phyloP scores from a whole-genome alignment of 1,140 invertebrate genomes.

The Tetramorium parvispinum region DNA sequence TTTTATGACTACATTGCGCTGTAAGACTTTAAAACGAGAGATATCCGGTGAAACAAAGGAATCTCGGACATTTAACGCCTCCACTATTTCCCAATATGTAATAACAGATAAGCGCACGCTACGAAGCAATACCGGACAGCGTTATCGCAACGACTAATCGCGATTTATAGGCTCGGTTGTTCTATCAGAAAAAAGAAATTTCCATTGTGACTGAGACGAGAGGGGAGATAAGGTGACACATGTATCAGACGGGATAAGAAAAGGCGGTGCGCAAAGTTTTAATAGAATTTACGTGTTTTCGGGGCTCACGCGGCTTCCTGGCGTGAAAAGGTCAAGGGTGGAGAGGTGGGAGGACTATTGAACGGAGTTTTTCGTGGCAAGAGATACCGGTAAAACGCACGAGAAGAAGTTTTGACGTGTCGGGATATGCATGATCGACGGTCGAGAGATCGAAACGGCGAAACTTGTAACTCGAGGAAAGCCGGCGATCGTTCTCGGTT shows the following conservation, averaged over 20 bases:
- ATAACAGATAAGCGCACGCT: slow-evolving; percentile 41
- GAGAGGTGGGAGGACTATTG: not conserved
- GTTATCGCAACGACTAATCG: slow-evolving; percentile 37
- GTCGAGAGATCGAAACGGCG: not conserved
- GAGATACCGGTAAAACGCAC: slow-evolving; percentile 14
- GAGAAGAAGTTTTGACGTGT: slow-evolving; percentile 30
- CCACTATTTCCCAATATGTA: slow-evolving; percentile 41
- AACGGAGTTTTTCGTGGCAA: not conserved
- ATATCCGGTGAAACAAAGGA: not conserved
- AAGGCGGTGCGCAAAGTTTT: slow-evolving; percentile 19
- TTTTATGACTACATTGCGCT: not conserved
- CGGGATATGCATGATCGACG: slow-evolving; percentile 32
- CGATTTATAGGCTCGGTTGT: slow-evolving; percentile 38
- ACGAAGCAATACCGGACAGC: not conserved
- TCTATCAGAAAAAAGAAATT: slow-evolving; percentile 22
- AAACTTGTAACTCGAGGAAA: slow-evolving; percentile 51
- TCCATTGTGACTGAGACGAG: slow-evolving; percentile 28
- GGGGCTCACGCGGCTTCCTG: not conserved
- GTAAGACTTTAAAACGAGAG: not conserved
- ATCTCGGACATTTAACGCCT: slow-evolving; percentile 13
- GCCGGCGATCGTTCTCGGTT: slow-evolving; percentile 33
- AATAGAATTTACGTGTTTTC: slow-evolving; percentile 52
- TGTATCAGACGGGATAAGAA: slow-evolving; percentile 13
- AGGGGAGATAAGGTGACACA: slow-evolving; percentile 36
- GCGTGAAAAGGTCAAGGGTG: not conserved